phyloP scores from a whole-genome alignment of 1,140 invertebrate genomes.

The Ditylenchus dipsaci region DNA sequence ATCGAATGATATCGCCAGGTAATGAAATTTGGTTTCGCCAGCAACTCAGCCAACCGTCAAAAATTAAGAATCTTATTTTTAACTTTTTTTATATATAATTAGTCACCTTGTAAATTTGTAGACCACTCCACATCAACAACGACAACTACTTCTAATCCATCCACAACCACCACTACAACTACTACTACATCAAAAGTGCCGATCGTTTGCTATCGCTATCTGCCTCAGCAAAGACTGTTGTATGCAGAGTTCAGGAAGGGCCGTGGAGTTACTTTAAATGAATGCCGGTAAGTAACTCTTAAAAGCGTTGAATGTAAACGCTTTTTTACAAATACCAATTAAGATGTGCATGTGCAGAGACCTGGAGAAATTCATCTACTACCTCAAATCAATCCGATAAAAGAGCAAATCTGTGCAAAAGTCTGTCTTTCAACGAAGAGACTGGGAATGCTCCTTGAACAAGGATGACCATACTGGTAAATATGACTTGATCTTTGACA shows the following conservation, averaged over 20 bases:
- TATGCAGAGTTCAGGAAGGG: constrained; percentile 13
- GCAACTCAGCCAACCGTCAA: no score
- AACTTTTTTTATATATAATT: no score
- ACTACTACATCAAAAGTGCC: constrained; percentile 7
- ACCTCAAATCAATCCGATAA: no score
- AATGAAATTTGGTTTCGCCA: no score
- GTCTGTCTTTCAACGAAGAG: constrained; percentile 42
- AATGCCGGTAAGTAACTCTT: constrained; percentile 18
- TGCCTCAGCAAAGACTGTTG: constrained; percentile 31
- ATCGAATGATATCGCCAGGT: no score
- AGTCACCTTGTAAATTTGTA: no score
- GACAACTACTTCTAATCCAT: constrained; percentile 1
- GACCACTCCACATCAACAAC: constrained; percentile 1
- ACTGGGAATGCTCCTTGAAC: constrained; percentile 46
- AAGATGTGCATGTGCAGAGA: constrained; percentile 50
- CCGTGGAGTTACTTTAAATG: constrained; percentile 20
- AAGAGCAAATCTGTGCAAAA: constrained; percentile 39
- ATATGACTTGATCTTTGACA: constrained; percentile 48
- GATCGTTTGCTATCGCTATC: constrained; percentile 27
- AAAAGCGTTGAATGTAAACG: constrained; percentile 1
- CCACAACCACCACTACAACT: constrained; percentile 14
- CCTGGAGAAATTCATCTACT: constrained; percentile 26
- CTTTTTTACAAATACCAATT: not conserved
- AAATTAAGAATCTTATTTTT: no score
- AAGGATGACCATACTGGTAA: constrained; percentile 51